Evolutionary conservation across 2,888 invertebrate genomes (phyloP).

Genomic region (Tolmerus cingulatus): DNA sequence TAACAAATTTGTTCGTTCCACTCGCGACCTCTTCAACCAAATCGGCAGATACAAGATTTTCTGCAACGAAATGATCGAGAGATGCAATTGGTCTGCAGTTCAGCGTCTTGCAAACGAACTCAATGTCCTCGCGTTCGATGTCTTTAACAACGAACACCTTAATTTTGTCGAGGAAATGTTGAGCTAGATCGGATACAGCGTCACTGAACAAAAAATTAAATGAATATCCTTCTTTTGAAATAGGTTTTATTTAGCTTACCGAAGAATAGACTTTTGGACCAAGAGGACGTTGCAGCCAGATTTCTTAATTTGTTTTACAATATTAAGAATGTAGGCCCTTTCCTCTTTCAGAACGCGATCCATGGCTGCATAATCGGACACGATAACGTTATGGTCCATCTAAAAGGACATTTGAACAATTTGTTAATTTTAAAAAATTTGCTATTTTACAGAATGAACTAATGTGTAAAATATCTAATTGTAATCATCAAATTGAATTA

Average conservation of each 20-base stretch:
- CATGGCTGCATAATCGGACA: slow-evolving; percentile 99
- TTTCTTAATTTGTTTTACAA: slow-evolving; percentile 98
- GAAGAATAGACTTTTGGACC: slow-evolving; percentile 80
- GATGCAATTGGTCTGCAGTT: slow-evolving; percentile 96
- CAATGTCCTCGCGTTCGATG: slow-evolving; percentile 97
- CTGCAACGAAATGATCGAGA: slow-evolving; percentile 95
- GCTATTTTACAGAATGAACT: no score
- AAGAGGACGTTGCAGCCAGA: slow-evolving; percentile 97
- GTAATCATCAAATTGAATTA: no score
- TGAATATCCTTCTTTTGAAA: background rate
- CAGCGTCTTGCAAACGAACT: slow-evolving; percentile 95
- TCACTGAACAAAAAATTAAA: slow-evolving; percentile 70
- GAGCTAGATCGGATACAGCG: slow-evolving; percentile 94
- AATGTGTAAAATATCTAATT: no score
- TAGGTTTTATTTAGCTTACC: slow-evolving; percentile 64
- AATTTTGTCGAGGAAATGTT: slow-evolving; percentile 98
- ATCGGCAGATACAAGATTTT: slow-evolving; percentile 91
- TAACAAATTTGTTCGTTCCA: slow-evolving; percentile 89
- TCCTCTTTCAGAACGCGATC: slow-evolving; percentile 98
- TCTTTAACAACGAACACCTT: slow-evolving; percentile 99
- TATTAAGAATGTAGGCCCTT: slow-evolving; percentile 95
- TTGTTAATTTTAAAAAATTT: background rate
- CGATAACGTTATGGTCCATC: slow-evolving; percentile 96
- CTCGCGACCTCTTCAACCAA: slow-evolving; percentile 92
- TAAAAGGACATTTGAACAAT: slow-evolving; percentile 56